These are phyloP conservation scores for Plectropomus leopardus DNA, from an alignment of 2,113 vertebrate genomes.

Conservation along the genomic window DNA sequence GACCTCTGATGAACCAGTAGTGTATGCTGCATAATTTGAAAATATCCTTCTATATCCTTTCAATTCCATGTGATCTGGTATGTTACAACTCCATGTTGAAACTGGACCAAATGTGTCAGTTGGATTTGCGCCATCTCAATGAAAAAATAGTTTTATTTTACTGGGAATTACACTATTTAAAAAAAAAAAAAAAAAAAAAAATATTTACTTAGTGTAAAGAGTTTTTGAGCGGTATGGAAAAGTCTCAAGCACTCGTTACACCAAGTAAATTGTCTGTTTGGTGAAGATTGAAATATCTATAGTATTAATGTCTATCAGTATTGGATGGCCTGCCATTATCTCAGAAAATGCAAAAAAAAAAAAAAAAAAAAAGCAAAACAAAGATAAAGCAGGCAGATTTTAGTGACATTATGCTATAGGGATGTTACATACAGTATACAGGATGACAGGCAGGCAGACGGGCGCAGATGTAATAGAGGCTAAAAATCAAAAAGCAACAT, in stretches of 20 bases:
- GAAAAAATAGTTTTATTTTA: background rate
- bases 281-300: background rate
- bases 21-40: constrained; percentile 14
- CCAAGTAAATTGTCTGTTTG: background rate
- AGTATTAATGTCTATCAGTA: too few species aligned
- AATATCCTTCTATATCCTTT: background rate
- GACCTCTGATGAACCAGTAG: constrained; percentile 39
- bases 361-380: background rate
- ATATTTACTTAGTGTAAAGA: too few species aligned
- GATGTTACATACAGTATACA: background rate
- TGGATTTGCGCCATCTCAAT: background rate
- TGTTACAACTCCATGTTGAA: background rate
- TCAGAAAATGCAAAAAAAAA: background rate
- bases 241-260: too few species aligned
- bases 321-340: background rate
- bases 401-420: too few species aligned
- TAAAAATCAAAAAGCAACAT: background rate
- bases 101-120: background rate
- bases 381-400: background rate
- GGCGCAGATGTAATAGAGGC: background rate
- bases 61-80: background rate
- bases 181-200: too few species aligned
- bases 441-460: background rate
- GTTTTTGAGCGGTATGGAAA: too few species aligned
- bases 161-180: background rate